A percentile compares a stretch with the other conserved stretches of the same genome.
phyloP scores from a whole-genome alignment of 2,113 vertebrate species.

The Percopsis transmontana region DNA sequence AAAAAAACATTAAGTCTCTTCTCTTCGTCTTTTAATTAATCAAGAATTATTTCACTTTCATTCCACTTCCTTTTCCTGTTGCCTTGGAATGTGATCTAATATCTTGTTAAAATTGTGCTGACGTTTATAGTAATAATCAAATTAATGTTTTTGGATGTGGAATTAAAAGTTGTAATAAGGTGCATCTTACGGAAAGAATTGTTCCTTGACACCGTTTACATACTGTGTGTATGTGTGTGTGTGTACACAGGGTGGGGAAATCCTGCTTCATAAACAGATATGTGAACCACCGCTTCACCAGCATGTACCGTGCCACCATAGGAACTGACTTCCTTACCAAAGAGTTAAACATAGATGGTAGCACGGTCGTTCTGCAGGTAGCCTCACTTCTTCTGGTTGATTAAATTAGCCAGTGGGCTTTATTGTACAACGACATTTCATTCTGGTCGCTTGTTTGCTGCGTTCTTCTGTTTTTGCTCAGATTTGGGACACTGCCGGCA shows the following conservation, averaged over 20 bases:
- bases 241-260: conserved; percentile 67
- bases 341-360: conserved; percentile 42
- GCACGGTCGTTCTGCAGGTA: conserved; percentile 64
- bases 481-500: conserved; percentile 73
- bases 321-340: conserved; percentile 73
- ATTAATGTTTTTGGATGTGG: too few relatives aligned
- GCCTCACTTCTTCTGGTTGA: too few relatives aligned
- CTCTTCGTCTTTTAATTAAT: background rate
- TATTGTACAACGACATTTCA: background rate
- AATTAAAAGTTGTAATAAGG: too few relatives aligned
- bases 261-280: conserved; percentile 71
- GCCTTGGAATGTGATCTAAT: background rate
- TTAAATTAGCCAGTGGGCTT: too few relatives aligned
- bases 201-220: background rate
- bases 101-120: too few relatives aligned
- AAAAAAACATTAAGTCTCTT: conserved; percentile 14
- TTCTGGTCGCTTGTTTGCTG: background rate
- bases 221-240: conserved; percentile 15
- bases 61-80: background rate
- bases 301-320: conserved; percentile 62
- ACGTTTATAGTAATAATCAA: too few relatives aligned
- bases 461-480: conserved; percentile 12
- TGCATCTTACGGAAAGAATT: too few relatives aligned
- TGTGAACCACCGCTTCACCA: conserved; percentile 67
- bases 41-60: conserved; percentile 38